Evolutionary conservation across 2,113 vertebrate species (phyloP).

Genomic region (Cacatua alba): DNA sequence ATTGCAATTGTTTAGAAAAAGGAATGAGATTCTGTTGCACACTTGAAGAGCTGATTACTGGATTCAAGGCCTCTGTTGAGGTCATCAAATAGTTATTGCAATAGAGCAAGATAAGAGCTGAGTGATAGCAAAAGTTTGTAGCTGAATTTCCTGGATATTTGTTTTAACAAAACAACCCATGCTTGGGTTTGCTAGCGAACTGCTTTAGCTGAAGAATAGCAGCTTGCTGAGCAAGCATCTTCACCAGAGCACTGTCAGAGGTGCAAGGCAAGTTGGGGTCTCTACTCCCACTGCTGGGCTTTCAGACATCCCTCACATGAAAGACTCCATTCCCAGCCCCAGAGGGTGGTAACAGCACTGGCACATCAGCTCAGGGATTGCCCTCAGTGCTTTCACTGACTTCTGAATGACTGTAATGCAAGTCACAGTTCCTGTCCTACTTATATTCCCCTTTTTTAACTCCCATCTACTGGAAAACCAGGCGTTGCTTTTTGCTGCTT

Average conservation of each 20-base stretch:
- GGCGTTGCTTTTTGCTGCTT: neutral
- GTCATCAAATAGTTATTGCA: constrained; percentile 54
- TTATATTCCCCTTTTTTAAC: neutral
- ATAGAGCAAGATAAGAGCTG: constrained; percentile 21
- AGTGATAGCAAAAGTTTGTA: neutral
- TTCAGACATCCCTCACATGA: neutral
- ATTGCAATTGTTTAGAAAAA: neutral
- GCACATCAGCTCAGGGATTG: neutral
- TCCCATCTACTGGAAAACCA: neutral
- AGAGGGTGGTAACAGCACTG: fast-evolving
- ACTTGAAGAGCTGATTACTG: constrained; percentile 20
- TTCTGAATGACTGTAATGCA: neutral
- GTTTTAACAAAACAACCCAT: neutral
- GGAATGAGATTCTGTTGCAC: neutral
- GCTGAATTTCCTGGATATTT: constrained; percentile 17
- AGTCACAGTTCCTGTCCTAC: neutral
- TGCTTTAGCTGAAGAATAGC: neutral
- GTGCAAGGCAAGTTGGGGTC: neutral
- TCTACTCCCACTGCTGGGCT: neutral
- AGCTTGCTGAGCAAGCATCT: neutral
- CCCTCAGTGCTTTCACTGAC: neutral
- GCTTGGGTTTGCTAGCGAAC: neutral
- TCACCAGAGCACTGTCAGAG: neutral
- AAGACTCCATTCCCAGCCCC: neutral
- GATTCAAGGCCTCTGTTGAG: constrained; percentile 50